Evolutionary conservation across 2,888 invertebrate species (phyloP).

Genomic region (Cantharis nigra): DNA sequence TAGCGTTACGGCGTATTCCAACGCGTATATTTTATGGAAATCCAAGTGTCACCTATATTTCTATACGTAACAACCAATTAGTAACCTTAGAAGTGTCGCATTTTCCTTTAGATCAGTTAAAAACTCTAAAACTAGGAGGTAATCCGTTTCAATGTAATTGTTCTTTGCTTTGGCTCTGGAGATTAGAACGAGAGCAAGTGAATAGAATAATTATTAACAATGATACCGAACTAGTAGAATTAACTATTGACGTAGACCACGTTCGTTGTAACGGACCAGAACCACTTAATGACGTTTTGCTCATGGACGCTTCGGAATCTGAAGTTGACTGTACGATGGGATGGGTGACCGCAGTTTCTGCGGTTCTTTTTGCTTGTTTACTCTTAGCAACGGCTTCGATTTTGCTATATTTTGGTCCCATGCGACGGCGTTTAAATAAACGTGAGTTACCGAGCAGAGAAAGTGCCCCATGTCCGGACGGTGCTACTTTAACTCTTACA

Average conservation of each 20-base stretch:
- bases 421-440: constrained; percentile 41
- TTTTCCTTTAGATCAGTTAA: constrained; percentile 80
- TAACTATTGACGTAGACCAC: constrained; percentile 62
- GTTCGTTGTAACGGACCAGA: constrained; percentile 65
- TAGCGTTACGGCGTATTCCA: constrained; percentile 74
- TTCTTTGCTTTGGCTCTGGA: constrained; percentile 85
- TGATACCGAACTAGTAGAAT: constrained; percentile 47
- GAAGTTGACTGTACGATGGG: constrained; percentile 67
- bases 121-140: constrained; percentile 75
- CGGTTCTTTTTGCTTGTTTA: constrained; percentile 34
- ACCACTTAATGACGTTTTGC: constrained; percentile 59
- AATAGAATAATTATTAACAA: constrained; percentile 34
- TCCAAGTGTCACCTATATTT: constrained; percentile 75
- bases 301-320: constrained; percentile 65
- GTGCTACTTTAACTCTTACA: constrained; percentile 54
- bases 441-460: constrained; percentile 38
- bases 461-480: constrained; percentile 31
- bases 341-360: constrained; percentile 64
- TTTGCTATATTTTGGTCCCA: constrained; percentile 49
- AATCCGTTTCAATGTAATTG: constrained; percentile 88
- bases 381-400: constrained; percentile 45
- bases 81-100: constrained; percentile 78
- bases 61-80: constrained; percentile 76
- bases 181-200: constrained; percentile 59
- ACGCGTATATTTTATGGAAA: constrained; percentile 83